Base-by-base conservation (phyloP, 2,797 vertebrate genomes). In the Acipenser transmontanus region DNA sequence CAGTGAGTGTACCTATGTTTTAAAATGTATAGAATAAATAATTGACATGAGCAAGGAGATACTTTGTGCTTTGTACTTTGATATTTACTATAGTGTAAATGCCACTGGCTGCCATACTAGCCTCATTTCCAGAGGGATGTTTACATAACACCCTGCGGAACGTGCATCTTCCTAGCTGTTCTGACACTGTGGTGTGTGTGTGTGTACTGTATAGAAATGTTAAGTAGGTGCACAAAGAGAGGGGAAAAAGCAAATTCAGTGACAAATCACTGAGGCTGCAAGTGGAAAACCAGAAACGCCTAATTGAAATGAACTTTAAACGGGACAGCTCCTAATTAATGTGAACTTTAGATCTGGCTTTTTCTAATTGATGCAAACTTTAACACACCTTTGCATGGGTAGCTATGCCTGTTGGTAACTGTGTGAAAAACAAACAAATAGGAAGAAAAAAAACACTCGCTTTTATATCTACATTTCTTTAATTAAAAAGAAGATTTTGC, bases 271-370 rank as follows among this genome's bases (percentile, higher is more conserved):
- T 73, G 77, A 80, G 89, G 87, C 78, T 84, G 82, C 68, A 13
- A 75, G 84, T 79, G 86, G 80, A 84, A 85, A 85, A 88, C 85
- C 84, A 83, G 84, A 82, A 88, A 83, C 86, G 85, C 87, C 84
- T 95, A 93, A 95, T 94, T 94, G 91, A 93, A 89, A 90, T 94
- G 93, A 95, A 95, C 91, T 95, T 95, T 93, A 88, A 74, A 80
- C 77, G 82, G 77, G 81, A 81, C 77, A 78, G 83, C 75, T 83
- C 89, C 92, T 93, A 92, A 89, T 85, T 85, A 91, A 87, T 73
- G 74, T 92, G 88, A 90, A 93, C 82, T 89, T 87, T 87, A 14
- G 64, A 78, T 78, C 72, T 75, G 59, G 79, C 67, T 77, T 74
- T 75, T 86, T 81, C 72, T 75, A 84, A 88, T 72, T 81, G 80